phyloP scores from a whole-genome alignment of 2,888 invertebrate species.

The Pycnomerus fuliginosus region DNA sequence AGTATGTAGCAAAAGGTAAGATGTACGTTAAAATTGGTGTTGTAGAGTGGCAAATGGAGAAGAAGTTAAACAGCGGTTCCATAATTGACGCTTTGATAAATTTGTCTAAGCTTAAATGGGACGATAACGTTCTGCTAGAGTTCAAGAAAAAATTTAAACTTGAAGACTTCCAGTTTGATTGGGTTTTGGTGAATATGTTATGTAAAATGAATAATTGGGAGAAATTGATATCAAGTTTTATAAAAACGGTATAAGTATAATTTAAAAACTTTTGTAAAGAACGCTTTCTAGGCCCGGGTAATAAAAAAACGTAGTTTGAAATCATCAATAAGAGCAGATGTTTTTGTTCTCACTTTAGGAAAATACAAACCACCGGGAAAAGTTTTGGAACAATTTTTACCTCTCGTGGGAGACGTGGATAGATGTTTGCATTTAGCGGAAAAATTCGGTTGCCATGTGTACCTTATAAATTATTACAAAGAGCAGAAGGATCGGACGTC shows the following conservation, averaged over 20 bases:
- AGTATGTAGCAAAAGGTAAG: slow-evolving; percentile 28
- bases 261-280: slow-evolving; percentile 7
- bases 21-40: slow-evolving; percentile 1
- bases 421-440: slow-evolving; percentile 62
- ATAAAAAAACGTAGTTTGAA: slow-evolving; percentile 49
- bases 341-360: slow-evolving; percentile 42
- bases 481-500: slow-evolving; percentile 64
- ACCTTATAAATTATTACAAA: slow-evolving; percentile 62
- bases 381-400: slow-evolving; percentile 49
- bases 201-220: slow-evolving; percentile 42
- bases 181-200: slow-evolving; percentile 45
- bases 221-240: slow-evolving; percentile 38
- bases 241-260: slow-evolving; percentile 40
- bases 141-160: slow-evolving; percentile 45
- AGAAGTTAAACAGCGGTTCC: slow-evolving; percentile 34
- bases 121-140: slow-evolving; percentile 34
- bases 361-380: slow-evolving; percentile 48
- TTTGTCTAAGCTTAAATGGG: slow-evolving; percentile 38
- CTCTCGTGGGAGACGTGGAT: slow-evolving; percentile 50
- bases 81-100: slow-evolving; percentile 42
- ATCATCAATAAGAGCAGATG: slow-evolving; percentile 39
- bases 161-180: slow-evolving; percentile 46
- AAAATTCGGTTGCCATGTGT: slow-evolving; percentile 64
- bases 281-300: slow-evolving; percentile 56
- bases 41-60: slow-evolving; percentile 44